Conservation (phyloP, 92 coral and sea anemone genomes). For the Metridium senile region DNA sequence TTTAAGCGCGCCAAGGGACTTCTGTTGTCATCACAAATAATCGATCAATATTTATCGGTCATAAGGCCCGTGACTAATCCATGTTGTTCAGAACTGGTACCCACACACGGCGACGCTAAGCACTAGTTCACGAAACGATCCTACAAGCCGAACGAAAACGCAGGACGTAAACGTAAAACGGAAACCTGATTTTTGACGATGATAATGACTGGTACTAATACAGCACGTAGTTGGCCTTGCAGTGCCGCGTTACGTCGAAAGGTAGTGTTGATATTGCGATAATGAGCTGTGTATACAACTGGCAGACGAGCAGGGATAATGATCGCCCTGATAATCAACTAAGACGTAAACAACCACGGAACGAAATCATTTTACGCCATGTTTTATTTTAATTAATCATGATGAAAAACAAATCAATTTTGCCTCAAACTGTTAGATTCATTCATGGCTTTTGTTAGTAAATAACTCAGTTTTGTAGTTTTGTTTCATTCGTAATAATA, state of each 20-base stretch:
- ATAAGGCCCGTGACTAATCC: conserved; percentile 18
- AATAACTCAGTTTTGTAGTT: no score
- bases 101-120: background rate
- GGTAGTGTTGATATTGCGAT: conserved; percentile 26
- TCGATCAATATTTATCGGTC: background rate
- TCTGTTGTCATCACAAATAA: conserved; percentile 40
- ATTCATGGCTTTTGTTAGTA: no score
- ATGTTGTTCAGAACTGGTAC: background rate
- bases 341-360: background rate
- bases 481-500: no score
- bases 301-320: background rate
- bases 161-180: background rate
- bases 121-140: conserved; percentile 1
- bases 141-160: background rate
- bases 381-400: no score
- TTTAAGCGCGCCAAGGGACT: background rate
- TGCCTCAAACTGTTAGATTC: no score
- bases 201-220: conserved; percentile 30
- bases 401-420: no score
- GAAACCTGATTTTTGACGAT: background rate
- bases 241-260: conserved; percentile 57
- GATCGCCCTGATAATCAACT: no score
- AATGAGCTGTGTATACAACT: background rate
- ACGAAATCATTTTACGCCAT: background rate
- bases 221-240: conserved; percentile 77